Conservation (phyloP, 1,140 invertebrate species). For the Rhizoglyphus robini region DNA sequence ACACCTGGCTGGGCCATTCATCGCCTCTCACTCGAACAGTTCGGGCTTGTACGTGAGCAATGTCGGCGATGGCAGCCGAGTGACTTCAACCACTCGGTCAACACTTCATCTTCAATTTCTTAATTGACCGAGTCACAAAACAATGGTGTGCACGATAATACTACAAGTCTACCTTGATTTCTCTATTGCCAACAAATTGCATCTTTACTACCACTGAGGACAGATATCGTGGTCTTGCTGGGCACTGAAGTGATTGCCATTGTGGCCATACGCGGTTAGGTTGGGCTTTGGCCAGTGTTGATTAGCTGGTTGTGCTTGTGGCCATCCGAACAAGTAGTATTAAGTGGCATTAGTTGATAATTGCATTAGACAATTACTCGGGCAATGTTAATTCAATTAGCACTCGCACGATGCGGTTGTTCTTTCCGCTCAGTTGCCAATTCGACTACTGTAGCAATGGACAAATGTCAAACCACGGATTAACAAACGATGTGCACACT, state of each 20-base stretch:
- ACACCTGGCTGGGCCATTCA: background rate
- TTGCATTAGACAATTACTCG: conserved; percentile 4
- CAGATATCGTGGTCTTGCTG: background rate
- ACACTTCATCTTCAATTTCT: too few species aligned
- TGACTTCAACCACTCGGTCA: too few species aligned
- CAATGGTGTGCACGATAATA: background rate
- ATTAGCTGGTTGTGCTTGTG: background rate
- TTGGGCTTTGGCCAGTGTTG: background rate
- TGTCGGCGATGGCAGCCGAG: too few species aligned
- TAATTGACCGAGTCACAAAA: too few species aligned
- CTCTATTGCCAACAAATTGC: background rate
- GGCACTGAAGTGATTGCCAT: conserved; percentile 9
- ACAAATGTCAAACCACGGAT: too few species aligned
- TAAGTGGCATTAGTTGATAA: conserved; percentile 15
- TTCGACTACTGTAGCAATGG: too few species aligned
- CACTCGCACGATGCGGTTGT: too few species aligned
- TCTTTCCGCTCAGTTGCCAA: too few species aligned
- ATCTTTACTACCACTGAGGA: background rate
- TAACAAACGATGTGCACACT: too few species aligned
- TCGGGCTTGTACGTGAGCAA: background rate
- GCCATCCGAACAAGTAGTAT: background rate
- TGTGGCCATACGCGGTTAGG: background rate
- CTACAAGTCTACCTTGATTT: too few species aligned
- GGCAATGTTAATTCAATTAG: background rate
- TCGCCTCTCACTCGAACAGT: background rate